These are phyloP conservation scores for Eupithecia subumbrata DNA, from an alignment of 2,888 invertebrate species.

Conservation along the genomic window DNA sequence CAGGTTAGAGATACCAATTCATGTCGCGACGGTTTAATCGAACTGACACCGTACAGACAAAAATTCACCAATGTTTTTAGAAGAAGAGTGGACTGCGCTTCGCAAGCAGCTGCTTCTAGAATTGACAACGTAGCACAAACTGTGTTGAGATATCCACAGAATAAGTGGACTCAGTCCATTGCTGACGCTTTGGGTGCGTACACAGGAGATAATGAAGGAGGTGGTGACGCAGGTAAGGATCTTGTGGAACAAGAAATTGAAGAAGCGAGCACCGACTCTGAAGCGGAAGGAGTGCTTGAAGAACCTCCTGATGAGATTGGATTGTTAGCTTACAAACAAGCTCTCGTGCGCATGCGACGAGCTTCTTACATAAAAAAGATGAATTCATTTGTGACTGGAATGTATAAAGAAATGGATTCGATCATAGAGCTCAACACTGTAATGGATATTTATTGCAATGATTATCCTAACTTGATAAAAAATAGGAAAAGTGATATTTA, in stretches of 20 bases:
- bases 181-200: conserved; percentile 66
- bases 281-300: conserved; percentile 53
- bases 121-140: conserved; percentile 86
- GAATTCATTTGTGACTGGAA: conserved; percentile 61
- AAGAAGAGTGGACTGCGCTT: conserved; percentile 82
- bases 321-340: conserved; percentile 61
- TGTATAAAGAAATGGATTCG: conserved; percentile 62
- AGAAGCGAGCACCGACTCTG: conserved; percentile 57
- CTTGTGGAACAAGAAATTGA: conserved; percentile 40
- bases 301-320: conserved; percentile 64
- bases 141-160: conserved; percentile 86
- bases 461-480: conserved; percentile 81
- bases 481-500: conserved; percentile 63
- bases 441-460: conserved; percentile 86
- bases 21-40: conserved; percentile 87
- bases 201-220: conserved; percentile 58
- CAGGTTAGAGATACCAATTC: conserved; percentile 81
- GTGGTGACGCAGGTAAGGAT: conserved; percentile 60
- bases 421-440: conserved; percentile 76
- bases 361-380: conserved; percentile 70
- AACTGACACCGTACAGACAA: conserved; percentile 84
- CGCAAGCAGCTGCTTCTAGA: conserved; percentile 83
- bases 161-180: conserved; percentile 87
- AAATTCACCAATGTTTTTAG: conserved; percentile 83
- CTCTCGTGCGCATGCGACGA: conserved; percentile 66